Evolutionary conservation across 2,797 vertebrate species (phyloP), one percentile per base, ranked within the genome.

Genomic region (Rhabdomys pumilio): DNA sequence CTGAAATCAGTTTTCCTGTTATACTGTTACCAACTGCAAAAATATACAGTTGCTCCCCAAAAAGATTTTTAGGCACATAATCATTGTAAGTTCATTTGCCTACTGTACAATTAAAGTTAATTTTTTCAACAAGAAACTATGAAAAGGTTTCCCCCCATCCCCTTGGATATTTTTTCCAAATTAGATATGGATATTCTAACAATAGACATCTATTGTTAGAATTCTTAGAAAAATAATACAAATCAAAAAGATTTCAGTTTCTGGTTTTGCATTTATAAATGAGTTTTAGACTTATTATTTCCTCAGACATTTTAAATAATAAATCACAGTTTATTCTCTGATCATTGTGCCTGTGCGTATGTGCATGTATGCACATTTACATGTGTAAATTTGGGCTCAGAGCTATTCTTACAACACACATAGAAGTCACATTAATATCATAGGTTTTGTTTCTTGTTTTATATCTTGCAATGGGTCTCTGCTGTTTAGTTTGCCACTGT

Each of bases 31-130:
- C 6, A 83, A 29, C 59, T 89, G 84, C 89, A 84, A 77, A 92
- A 92, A 41, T 47, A 69, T n/a, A 87, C 53, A 93, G 75, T 59
- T 63, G 63, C 47, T 3, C 59, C 17, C 76, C 0, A 29, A 47
- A 76, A 76, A 47, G 22, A 44, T 47, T 47, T 73, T 72, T 76
- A 2, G 75, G 4, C 41, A 20, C 63, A 65, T 20, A 83, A 53
- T 91, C 79, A 93, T 90, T 95, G 12, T 47, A 91, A 85, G 31
- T 13, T 55, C 47, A 93, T 81, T 65, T 47, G 67, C 93, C 20
- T 85, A 24, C 47, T 55, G 65, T n/a, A 20, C n/a, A 91, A 69
- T 90, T 82, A 89, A 10, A 87, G 38, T 63, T 92, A 80, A 59
- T 72, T 57, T 80, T 63, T 22, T n/a, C 63, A 34, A 15, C 24